phyloP scores from a whole-genome alignment of 2,113 vertebrate species.

The Lagenorhynchus albirostris region DNA sequence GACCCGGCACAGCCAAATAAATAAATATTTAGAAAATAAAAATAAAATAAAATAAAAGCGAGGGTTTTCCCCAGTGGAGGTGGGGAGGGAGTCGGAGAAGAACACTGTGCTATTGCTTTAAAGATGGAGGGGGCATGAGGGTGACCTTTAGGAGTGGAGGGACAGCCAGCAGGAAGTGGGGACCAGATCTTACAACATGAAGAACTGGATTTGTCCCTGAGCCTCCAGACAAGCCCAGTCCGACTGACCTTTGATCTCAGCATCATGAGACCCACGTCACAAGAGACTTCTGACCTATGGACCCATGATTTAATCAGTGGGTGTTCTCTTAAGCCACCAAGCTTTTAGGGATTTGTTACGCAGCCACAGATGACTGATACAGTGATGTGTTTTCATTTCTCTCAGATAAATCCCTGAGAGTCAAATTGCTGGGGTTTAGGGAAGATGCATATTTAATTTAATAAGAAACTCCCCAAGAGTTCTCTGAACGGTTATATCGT shows the following conservation, averaged over 20 bases:
- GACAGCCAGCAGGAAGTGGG: not conserved
- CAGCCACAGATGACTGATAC: too few species aligned
- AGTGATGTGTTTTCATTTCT: not conserved
- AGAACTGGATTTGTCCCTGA: not conserved
- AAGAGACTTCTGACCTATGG: fast-evolving
- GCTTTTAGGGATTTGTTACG: not conserved
- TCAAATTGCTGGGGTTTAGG: not conserved
- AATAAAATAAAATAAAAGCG: too few species aligned
- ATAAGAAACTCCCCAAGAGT: too few species aligned
- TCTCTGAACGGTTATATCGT: fast-evolving
- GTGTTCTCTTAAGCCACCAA: not conserved
- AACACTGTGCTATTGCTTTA: fast-evolving
- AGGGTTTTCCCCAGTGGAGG: fast-evolving
- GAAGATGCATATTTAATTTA: too few species aligned
- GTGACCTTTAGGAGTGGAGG: too few species aligned
- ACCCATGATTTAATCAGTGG: fast-evolving
- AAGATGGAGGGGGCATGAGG: not conserved
- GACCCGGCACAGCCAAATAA: too few species aligned
- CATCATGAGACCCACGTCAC: fast-evolving
- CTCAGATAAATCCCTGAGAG: too few species aligned
- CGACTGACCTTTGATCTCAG: fast-evolving
- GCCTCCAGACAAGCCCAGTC: not conserved
- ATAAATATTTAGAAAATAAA: too few species aligned
- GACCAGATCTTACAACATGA: fast-evolving
- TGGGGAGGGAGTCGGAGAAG: fast-evolving